These are phyloP conservation scores for Patella ulyssiponensis DNA, from an alignment of 2,888 invertebrate genomes.

Conservation along the genomic window DNA sequence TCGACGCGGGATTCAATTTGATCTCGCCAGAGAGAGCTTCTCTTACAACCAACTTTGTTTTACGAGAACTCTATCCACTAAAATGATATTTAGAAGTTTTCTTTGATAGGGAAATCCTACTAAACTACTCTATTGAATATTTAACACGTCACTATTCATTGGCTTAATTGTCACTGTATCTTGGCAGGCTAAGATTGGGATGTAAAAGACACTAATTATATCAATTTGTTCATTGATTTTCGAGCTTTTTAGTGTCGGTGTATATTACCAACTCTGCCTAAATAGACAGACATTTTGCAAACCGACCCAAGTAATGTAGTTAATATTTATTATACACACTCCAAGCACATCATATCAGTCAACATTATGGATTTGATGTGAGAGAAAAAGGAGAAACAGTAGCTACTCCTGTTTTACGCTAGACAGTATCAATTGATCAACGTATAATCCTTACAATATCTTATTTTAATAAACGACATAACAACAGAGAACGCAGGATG, in stretches of 20 bases:
- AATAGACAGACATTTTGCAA: slow-evolving; percentile 4
- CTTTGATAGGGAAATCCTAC: slow-evolving; percentile 8
- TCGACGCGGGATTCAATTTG: slow-evolving; percentile 6
- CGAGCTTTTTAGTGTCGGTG: neutral
- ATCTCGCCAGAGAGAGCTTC: neutral
- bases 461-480: no score
- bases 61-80: slow-evolving; percentile 5
- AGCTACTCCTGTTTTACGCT: no score
- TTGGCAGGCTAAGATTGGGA: neutral
- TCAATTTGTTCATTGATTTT: slow-evolving; percentile 11
- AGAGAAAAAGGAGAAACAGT: no score
- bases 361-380: no score
- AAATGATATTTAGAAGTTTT: slow-evolving; percentile 12
- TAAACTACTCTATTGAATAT: slow-evolving; percentile 9
- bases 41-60: slow-evolving; percentile 6
- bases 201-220: slow-evolving; percentile 11
- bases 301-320: neutral
- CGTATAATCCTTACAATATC: no score
- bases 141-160: slow-evolving; percentile 12
- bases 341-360: neutral
- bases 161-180: slow-evolving; percentile 11
- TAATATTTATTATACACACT: slow-evolving; percentile 9
- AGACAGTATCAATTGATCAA: no score
- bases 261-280: neutral
- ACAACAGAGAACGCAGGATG: no score